Conservation (phyloP, 2,797 vertebrate genomes). For the Salarias fasciatus region DNA sequence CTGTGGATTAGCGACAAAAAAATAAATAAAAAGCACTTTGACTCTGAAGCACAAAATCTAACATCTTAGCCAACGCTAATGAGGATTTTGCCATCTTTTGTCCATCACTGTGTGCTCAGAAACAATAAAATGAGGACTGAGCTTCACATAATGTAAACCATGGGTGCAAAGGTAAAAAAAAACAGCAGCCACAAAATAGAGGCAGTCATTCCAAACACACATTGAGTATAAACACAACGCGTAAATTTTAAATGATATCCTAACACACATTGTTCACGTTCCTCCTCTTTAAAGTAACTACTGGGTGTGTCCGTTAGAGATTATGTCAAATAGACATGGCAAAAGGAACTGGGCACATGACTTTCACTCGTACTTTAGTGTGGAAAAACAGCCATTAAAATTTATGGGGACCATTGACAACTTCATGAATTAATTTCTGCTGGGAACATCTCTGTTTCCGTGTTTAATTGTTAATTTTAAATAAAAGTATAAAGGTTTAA, state of each 20-base stretch:
- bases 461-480: no score
- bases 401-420: constrained; percentile 39
- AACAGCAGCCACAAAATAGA: background rate
- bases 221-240: background rate
- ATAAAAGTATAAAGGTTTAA: no score
- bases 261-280: constrained; percentile 3
- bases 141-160: constrained; percentile 32
- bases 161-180: background rate
- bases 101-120: background rate
- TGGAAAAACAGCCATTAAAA: constrained; percentile 53
- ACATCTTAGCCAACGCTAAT: constrained; percentile 19
- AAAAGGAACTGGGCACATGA: constrained; percentile 22
- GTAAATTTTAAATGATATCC: background rate
- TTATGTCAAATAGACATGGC: constrained; percentile 19
- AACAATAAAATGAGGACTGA: constrained; percentile 9
- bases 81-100: background rate
- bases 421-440: constrained; percentile 7
- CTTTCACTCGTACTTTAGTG: constrained; percentile 51
- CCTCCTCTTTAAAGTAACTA: constrained; percentile 3
- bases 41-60: constrained; percentile 17
- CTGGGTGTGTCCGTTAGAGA: constrained; percentile 1
- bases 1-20: constrained; percentile 8
- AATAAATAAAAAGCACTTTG: constrained; percentile 10
- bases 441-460: background rate
- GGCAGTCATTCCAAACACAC: background rate